A percentile compares a stretch with the other conserved stretches of the same genome.
These are phyloP conservation scores for Chloropsis hardwickii DNA, from an alignment of 2,113 vertebrate species.

Conservation along the genomic window DNA sequence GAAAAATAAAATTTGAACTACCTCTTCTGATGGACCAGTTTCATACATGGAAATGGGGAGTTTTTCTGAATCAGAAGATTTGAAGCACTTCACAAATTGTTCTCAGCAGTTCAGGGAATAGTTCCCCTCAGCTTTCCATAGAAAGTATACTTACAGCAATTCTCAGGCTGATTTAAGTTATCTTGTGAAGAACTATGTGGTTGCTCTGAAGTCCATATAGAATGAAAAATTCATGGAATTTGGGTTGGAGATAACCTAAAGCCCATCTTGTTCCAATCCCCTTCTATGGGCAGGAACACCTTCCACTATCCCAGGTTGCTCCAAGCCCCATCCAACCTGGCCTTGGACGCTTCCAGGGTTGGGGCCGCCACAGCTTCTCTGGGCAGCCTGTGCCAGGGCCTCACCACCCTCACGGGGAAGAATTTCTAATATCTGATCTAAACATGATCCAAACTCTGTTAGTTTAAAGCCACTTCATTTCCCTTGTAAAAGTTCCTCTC, in stretches of 20 bases:
- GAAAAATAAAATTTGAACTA: neutral
- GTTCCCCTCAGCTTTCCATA: accelerated
- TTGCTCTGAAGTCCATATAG: neutral
- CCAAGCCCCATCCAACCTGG: neutral
- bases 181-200: neutral
- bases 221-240: neutral
- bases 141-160: neutral
- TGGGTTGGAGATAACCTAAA: neutral
- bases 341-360: neutral
- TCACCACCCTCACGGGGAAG: neutral
- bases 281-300: neutral
- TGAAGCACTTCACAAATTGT: neutral
- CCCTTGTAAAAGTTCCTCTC: neutral
- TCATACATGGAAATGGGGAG: neutral
- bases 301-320: neutral
- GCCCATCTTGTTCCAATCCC: neutral
- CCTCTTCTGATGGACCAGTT: neutral
- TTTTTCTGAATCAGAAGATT: neutral
- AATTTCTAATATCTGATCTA: neutral
- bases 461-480: neutral
- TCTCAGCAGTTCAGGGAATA: neutral
- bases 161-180: neutral
- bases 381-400: accelerated
- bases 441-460: neutral
- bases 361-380: neutral